These are phyloP conservation scores for Cuniculus paca DNA, from an alignment of 2,797 vertebrate species.

Conservation along the genomic window DNA sequence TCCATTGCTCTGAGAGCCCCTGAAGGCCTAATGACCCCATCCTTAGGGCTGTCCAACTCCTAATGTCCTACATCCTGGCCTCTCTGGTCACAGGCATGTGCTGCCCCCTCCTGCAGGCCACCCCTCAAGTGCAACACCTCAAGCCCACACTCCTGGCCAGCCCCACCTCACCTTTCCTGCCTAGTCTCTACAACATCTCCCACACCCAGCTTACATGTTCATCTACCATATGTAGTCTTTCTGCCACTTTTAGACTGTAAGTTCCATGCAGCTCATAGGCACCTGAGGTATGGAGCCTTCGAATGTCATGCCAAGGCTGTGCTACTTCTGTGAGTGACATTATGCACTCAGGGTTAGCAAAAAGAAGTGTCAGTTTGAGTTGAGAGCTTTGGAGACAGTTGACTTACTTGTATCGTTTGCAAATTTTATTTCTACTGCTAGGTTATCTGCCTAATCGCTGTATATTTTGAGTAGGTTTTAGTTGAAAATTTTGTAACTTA, in stretches of 20 bases:
- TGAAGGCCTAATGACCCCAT: neutral
- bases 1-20: neutral
- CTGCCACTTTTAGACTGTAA: neutral
- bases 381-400: neutral
- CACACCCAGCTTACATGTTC: neutral
- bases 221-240: neutral
- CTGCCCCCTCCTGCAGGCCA: no score
- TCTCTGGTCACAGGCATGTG: neutral
- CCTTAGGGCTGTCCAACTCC: neutral
- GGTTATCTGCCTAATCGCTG: neutral
- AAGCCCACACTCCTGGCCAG: neutral
- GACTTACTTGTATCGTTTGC: neutral
- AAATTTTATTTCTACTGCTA: neutral
- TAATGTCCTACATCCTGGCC: neutral
- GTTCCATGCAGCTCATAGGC: neutral
- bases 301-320: no score
- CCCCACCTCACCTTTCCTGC: neutral
- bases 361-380: neutral
- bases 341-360: neutral
- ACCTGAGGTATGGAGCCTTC: neutral
- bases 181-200: neutral
- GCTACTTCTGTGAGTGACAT: neutral
- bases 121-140: neutral
- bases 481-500: neutral
- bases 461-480: constrained; percentile 21